Evolutionary conservation across 2,113 vertebrate species (phyloP).

Genomic region (Himantopus leucocephalus): DNA sequence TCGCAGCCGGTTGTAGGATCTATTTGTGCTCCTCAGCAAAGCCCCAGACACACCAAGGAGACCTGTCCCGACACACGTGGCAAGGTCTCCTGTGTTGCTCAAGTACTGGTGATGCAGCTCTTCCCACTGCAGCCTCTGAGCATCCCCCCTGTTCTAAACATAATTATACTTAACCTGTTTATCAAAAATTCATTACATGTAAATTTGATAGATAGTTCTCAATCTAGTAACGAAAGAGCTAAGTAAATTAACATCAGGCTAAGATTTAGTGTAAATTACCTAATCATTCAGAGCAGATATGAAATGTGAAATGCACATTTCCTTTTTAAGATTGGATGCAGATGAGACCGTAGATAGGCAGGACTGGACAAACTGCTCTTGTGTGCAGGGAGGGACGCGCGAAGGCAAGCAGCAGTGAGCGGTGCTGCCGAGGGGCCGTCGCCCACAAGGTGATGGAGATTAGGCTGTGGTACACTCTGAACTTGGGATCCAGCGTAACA

Average conservation of each 20-base stretch:
- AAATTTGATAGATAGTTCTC: neutral
- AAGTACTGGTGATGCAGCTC: slow-evolving; percentile 27
- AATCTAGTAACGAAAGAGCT: neutral
- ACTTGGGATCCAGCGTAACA: too few species aligned
- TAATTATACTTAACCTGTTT: neutral
- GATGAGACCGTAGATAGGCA: rapidly evolving
- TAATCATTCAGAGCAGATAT: neutral
- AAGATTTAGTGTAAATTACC: neutral
- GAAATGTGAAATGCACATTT: rapidly evolving
- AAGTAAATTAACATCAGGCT: slow-evolving; percentile 12
- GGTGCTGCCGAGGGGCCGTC: neutral
- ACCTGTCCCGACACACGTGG: slow-evolving; percentile 50
- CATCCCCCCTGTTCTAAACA: neutral
- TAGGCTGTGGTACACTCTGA: too few species aligned
- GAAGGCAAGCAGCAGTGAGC: rapidly evolving
- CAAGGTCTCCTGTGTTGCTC: slow-evolving; percentile 64
- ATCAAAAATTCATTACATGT: neutral
- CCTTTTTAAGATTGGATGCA: neutral
- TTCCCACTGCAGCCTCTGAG: neutral
- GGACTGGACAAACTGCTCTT: rapidly evolving
- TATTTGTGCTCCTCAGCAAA: slow-evolving; percentile 57
- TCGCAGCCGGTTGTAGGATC: neutral
- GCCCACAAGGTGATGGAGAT: neutral
- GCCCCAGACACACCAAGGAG: slow-evolving; percentile 59
- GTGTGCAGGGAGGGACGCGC: rapidly evolving